Base-by-base conservation (phyloP, 2,888 invertebrate genomes). In the Epistrophella euchroma region DNA sequence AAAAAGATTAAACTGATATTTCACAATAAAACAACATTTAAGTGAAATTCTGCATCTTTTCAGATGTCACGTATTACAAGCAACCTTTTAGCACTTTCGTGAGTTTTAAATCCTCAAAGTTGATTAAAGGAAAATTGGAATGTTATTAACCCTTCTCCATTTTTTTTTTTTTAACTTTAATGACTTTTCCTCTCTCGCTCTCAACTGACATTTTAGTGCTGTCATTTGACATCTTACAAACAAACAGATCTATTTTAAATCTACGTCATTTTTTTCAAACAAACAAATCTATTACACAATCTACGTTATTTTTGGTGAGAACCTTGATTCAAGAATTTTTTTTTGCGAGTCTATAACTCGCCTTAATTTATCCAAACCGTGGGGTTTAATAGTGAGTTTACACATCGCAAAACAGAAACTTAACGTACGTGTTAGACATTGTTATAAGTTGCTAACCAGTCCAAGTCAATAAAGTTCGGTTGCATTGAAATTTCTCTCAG, bases 401-500 rank as follows among this genome's bases (percentile, higher is more conserved):
- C 45, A 35, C 66, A 47, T 66, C 28, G 19, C 32, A 28, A 17
- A 62, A 43, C n/a, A 62, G 28, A 47, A 2, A 9, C 19, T 28
- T 17, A 17, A 43, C 25, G 28, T 45, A 64, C 17, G 13, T 43
- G 64, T 66, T 66, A 47, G 66, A 47, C 32, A 47, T 35, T 43
- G 60, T 60, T 40, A 37, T 22, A 62, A 43, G n/a, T 66, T 66
- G 60, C 32, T 75, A 76, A 85, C 80, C 84, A 76, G 80, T 76
- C 55, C 80, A 72, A 58, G 71, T 66, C 62, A 50, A 64, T 74
- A 74, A 60, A 68, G 52, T 52, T 52, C 28, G 66, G 22, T 28
- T 52, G 10, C 19, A 80, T 60, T 66, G 72, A 85, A 80, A 85
- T 85, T 85, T 85, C 72, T 80, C 70, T 52, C 37, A 43, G 35